Conservation (phyloP, 2,113 vertebrate species). For the Ochotona princeps region DNA sequence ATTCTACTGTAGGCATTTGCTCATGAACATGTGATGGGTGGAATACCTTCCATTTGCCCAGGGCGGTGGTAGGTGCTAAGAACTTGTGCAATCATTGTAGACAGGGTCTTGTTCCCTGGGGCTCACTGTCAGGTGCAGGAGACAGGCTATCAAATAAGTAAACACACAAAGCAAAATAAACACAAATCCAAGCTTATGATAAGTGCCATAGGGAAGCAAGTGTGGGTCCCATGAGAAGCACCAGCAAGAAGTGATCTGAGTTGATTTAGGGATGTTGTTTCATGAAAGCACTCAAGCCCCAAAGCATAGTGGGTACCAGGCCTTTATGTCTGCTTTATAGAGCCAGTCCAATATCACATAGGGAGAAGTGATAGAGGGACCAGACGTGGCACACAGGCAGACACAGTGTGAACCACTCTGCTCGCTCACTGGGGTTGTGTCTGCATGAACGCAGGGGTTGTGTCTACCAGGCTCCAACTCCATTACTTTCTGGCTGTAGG, state of each 20-base stretch:
- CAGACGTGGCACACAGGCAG: neutral
- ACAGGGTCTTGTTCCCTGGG: neutral
- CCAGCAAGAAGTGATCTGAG: neutral
- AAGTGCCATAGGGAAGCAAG: neutral
- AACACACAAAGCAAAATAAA: neutral
- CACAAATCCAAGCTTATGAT: neutral
- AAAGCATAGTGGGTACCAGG: neutral
- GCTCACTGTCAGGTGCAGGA: neutral
- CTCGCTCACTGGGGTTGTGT: rapidly evolving
- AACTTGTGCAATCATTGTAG: neutral
- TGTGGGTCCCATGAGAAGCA: neutral
- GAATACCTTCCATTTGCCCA: neutral
- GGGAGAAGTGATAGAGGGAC: neutral
- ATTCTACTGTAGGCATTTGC: neutral
- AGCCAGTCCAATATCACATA: neutral
- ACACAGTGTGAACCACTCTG: neutral
- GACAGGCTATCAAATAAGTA: neutral
- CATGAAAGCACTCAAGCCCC: neutral
- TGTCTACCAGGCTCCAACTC: neutral
- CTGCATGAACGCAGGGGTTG: neutral
- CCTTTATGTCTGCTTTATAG: neutral
- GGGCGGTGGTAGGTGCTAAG: neutral
- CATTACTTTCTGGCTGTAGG: neutral
- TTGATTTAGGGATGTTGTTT: neutral
- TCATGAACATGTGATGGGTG: neutral